Evolutionary conservation across 2,888 invertebrate species (phyloP), one percentile per base, ranked within the genome.

Genomic region (Escarpia spicata): DNA sequence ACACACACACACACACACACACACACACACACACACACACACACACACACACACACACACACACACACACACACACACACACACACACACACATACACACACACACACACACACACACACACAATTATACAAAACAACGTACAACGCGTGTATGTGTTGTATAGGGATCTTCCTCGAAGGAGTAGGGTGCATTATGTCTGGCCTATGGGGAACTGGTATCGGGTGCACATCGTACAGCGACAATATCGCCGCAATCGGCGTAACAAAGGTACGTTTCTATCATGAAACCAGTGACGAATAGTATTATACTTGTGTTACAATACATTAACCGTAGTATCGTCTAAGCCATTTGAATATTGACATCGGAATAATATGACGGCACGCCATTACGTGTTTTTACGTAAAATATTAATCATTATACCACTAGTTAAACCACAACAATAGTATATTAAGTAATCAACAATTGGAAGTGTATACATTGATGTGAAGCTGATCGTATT

Each of bases 191-290:
- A 97, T 98, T 93, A 96, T 98, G 90, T 98, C 98, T 0, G 98
- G 98, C 0, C 97, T 98, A 6, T 98, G 98, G 97, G 98, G 98
- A 15, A 97, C 98, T 52, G 98, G 98, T 0, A 98, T 98, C 95
- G 98, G 98, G 0, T 98, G 98, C 91, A 98, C 98, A 94, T 98
- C 98, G 3, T 98, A 98, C 95, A 98, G 98, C 92, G 98, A 98
- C 96, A 98, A 98, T 96, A 98, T 98, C 91, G 98, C 98, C 0
- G 98, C 98, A 1, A 98, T 98, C 94, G 98, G 98, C 75, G 98
- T 98, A 1, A 98, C 98, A 1, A 98, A 98, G 97, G 98, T 98
- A 26, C 75, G 75, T 4, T 75, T 52, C 52, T 52, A 37, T 37
- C 37, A 37, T 37, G 37, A 37, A 37, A 37, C 37, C 37, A 37